Base-by-base conservation (phyloP, 2,888 invertebrate genomes). In the Galerucella nymphaeae region DNA sequence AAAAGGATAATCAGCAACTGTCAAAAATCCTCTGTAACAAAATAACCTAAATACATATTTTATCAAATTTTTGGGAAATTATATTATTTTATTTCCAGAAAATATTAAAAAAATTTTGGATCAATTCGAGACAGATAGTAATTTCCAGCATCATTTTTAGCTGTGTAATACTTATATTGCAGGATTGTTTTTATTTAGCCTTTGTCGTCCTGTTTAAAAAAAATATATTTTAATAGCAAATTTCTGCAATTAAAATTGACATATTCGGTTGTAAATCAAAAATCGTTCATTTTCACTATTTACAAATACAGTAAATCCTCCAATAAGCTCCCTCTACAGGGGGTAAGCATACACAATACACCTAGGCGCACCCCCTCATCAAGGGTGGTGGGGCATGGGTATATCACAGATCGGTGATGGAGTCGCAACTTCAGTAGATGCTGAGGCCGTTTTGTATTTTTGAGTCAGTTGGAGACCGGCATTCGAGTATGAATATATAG, bases 321-420 rank as follows among this genome's bases (percentile, higher is more conserved):
- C 64, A 57, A 66, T 50, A 57, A 66, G 58, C 55, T 55, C 63
- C 73, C 68, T 42, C 72, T 66, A 66, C 57, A 66, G 74, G 55
- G 64, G 70, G 68, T 74, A 71, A 55, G 65, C 50, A 70, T 74
- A 72, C 72, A 76, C 75, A 81, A 77, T 73, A 80, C 79, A 80
- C 80, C 18, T 53, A 81, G 78, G 80, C 82, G 81, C 82, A 81
- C 81, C 83, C 82, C 82, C 79, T 55, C 67, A 61, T 16, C 61
- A 75, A 72, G 77, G 76, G 75, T 75, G 79, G 78, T 77, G 83
- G 84, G 84, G 82, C 63, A 77, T 63, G 78, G 76, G 75, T 82
- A 82, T 83, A 84, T 82, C 73, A 71, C 70, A 79, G 78, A 75
- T 75, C 78, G 76, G 73, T 77, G 77, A 82, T 81, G 81, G 78